A percentile compares a stretch with the other conserved stretches of the same genome.
phyloP scores from a whole-genome alignment of 2,113 vertebrate species.

The Pagrus major region DNA sequence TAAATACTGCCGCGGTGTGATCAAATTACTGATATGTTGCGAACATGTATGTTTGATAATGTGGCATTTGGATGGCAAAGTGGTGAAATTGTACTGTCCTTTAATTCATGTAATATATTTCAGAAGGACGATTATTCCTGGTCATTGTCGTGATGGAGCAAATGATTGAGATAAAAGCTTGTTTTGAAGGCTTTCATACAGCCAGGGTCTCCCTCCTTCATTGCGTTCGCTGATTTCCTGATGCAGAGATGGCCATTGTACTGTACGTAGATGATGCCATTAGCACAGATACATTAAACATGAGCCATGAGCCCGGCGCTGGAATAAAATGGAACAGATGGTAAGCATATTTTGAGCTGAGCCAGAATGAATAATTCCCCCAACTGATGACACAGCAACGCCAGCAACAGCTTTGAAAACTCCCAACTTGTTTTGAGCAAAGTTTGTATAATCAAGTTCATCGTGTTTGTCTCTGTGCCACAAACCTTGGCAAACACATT shows the following conservation, averaged over 20 bases:
- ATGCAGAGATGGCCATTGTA: conserved; percentile 65
- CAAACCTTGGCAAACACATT: conserved; percentile 17
- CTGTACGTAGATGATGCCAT: conserved; percentile 73
- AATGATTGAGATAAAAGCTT: conserved; percentile 57
- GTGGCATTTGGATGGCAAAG: conserved; percentile 19
- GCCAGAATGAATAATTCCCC: conserved; percentile 77
- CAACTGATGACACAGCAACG: conserved; percentile 74
- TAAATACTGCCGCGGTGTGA: conserved; percentile 46
- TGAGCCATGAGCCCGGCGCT: conserved; percentile 73
- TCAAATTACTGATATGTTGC: conserved; percentile 47
- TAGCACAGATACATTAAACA: conserved; percentile 83
- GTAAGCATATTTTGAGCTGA: conserved; percentile 80
- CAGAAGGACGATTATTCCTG: conserved; percentile 36
- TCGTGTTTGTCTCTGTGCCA: neutral
- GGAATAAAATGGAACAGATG: conserved; percentile 82
- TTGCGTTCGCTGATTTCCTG: conserved; percentile 56
- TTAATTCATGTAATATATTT: conserved; percentile 50
- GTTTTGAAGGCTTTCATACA: conserved; percentile 65
- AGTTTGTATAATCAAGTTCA: conserved; percentile 6
- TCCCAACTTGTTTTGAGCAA: conserved; percentile 61
- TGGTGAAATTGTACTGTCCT: conserved; percentile 7
- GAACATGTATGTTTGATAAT: conserved; percentile 39
- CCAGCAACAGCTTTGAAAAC: conserved; percentile 63
- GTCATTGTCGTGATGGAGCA: conserved; percentile 41
- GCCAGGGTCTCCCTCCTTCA: conserved; percentile 41